Base-by-base conservation (phyloP, 2,113 vertebrate species). In the Sterna hirundo region DNA sequence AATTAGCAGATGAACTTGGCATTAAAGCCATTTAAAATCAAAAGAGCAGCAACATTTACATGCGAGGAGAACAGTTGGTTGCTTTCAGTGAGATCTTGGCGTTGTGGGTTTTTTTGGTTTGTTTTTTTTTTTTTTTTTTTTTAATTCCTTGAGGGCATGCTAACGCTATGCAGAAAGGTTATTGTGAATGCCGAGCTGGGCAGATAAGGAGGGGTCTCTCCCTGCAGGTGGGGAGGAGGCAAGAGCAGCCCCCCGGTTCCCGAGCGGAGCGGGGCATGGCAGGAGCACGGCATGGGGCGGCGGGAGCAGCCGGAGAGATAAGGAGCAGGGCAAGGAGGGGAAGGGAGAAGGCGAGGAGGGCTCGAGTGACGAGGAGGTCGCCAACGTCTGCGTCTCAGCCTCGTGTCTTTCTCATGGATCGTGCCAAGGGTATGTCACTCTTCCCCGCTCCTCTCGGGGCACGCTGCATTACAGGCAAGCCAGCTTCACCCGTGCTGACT, bases 31-130 rank as follows among this genome's bases (percentile, higher is more conserved):
- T 97, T 97, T 92, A 65, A 76, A 97, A 96, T 97, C 94, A 96
- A 96, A 97, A 97, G 95, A 96, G 94, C 90, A 94, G 94, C 93
- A 96, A 72, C 92, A 95, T 96, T 97, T 97, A 66, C 92, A 94
- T 94, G 92, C 21, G 2, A 92, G 92, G 72, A 74, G 94, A 96
- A 81, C 94, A 96, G 90, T 88, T 95, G 93, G 92, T 79, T 94
- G 96, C 87, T 93, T 92, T 90, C 92, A 90, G 81, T 94, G 93
- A 94, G 88, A 97, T 83, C 25, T 77, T 79, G 86, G 88, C 3
- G 0, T 52, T 44, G 70, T 26, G 25, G 13, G 10, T 5, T 26
- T 52, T 52, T 52, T 52, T 54, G 49, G 49, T 26, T 52, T 7
- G 13, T 11, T 25, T 6, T 51, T 51, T 26, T 38, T 36, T 36